phyloP scores from a whole-genome alignment of 92 coral and sea anemone genomes.

The Paramuricea clavata region DNA sequence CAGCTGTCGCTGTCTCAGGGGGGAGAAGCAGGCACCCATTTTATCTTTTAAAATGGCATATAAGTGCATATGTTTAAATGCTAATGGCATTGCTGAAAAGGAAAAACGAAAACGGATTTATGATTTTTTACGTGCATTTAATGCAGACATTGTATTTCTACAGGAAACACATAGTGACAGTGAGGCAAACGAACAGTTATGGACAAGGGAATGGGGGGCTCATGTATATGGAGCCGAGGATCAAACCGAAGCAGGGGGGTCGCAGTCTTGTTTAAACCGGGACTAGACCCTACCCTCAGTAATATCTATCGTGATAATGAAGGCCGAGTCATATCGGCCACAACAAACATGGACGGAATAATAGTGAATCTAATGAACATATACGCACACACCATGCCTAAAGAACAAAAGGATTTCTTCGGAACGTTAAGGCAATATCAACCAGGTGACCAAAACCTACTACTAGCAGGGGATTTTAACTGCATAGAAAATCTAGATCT shows the following conservation, averaged over 20 bases:
- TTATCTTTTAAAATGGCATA: no score
- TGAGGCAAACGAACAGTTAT: no score
- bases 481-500: not conserved
- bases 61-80: no score
- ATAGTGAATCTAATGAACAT: conserved; percentile 35
- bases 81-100: no score
- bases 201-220: no score
- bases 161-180: no score
- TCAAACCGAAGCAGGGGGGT: not conserved
- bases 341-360: not conserved
- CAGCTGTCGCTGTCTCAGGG: no score
- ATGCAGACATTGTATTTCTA: no score
- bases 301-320: not conserved
- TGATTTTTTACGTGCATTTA: no score
- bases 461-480: conserved; percentile 60
- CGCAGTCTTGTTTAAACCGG: not conserved
- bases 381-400: conserved; percentile 34
- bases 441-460: not conserved
- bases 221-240: not conserved
- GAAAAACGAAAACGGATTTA: no score
- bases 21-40: no score
- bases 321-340: conserved; percentile 17
- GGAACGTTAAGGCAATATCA: not conserved
- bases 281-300: not conserved
- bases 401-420: conserved; percentile 38